These are phyloP conservation scores for Pseudochaenichthys georgianus DNA, from an alignment of 2,797 vertebrate species.

Conservation along the genomic window DNA sequence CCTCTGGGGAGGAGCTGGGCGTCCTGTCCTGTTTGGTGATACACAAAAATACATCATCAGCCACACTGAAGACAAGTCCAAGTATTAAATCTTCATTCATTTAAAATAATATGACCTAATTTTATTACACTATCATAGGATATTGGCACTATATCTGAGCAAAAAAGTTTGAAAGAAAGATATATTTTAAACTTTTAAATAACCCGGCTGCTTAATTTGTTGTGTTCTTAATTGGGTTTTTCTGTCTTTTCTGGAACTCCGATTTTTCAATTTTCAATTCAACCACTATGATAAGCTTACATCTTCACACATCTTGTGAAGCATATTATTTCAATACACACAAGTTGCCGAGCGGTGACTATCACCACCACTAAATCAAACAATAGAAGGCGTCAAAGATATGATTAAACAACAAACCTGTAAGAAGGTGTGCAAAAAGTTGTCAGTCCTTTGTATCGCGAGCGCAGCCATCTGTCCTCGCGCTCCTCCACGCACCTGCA, in stretches of 20 bases:
- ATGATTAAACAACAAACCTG: conserved; percentile 81
- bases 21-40: conserved; percentile 83
- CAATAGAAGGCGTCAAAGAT: conserved; percentile 1
- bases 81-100: not conserved
- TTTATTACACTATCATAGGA: not conserved
- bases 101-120: not conserved
- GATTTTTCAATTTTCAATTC: not conserved
- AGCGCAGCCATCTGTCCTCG: conserved; percentile 86
- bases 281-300: not conserved
- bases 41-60: conserved; percentile 28
- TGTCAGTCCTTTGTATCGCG: conserved; percentile 86
- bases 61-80: not conserved
- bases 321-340: not conserved
- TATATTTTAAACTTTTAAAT: not conserved
- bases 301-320: not conserved
- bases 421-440: conserved; percentile 87
- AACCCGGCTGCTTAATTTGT: not conserved
- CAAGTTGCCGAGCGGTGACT: not conserved
- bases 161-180: not conserved
- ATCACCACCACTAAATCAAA: not conserved
- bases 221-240: not conserved
- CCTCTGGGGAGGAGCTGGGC: conserved; percentile 88
- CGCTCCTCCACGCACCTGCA: conserved; percentile 74
- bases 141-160: not conserved
- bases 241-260: not conserved